Percentiles rank a stretch among this genome's conserved stretches.
These are phyloP conservation scores for Oncorhynchus keta DNA, from an alignment of 2,113 vertebrate genomes.

Conservation along the genomic window DNA sequence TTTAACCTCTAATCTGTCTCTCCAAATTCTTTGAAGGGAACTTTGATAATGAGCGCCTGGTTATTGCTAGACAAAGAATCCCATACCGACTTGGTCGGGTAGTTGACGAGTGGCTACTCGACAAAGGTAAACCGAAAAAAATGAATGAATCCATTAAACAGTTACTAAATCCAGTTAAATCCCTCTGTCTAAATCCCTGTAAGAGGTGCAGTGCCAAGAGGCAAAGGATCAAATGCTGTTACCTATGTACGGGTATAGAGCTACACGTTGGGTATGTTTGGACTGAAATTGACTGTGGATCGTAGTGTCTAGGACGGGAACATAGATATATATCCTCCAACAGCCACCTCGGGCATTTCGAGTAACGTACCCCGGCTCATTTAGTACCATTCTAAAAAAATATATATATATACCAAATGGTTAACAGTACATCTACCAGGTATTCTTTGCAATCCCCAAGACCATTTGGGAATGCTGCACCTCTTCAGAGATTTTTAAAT, in stretches of 20 bases:
- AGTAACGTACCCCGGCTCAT: neutral
- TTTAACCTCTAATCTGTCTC: conserved; percentile 90
- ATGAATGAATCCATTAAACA: conserved; percentile 74
- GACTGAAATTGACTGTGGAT: conserved; percentile 30
- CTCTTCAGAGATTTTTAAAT: conserved; percentile 70
- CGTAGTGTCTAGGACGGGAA: conserved; percentile 4
- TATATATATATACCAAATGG: neutral
- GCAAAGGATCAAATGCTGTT: conserved; percentile 46
- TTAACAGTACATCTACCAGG: conserved; percentile 6
- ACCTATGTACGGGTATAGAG: conserved; percentile 9
- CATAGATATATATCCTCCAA: neutral
- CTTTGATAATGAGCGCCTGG: conserved; percentile 99
- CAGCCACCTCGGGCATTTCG: conserved; percentile 1
- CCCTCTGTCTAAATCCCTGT: conserved; percentile 62
- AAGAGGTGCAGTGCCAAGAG: conserved; percentile 81
- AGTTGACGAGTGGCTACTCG: conserved; percentile 99
- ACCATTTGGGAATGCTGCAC: conserved; percentile 70
- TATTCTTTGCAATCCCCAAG: conserved; percentile 59
- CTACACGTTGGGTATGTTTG: conserved; percentile 37
- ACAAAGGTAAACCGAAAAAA: conserved; percentile 95
- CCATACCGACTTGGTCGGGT: conserved; percentile 99
- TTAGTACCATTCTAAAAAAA: neutral
- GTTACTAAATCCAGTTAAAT: conserved; percentile 74
- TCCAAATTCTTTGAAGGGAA: conserved; percentile 99
- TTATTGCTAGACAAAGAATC: conserved; percentile 99